Evolutionary conservation across 2,888 invertebrate species (phyloP).

Genomic region (Dexiosoma caninum): DNA sequence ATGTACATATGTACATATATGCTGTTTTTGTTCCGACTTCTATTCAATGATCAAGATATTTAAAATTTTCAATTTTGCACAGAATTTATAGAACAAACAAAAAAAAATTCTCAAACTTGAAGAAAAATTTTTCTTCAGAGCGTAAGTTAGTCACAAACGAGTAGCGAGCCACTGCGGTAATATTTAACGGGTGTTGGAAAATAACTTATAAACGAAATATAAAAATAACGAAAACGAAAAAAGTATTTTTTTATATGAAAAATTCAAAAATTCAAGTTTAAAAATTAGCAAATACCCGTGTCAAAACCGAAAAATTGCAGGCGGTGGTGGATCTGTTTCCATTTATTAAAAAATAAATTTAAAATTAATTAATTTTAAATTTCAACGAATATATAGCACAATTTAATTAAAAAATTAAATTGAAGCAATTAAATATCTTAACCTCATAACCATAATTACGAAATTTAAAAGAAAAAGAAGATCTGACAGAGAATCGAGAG

Average conservation of each 20-base stretch:
- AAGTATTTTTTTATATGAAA: slow-evolving; percentile 35
- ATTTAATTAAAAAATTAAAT: slow-evolving; percentile 9
- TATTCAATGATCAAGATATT: slow-evolving; percentile 64
- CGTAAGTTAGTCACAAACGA: slow-evolving; percentile 77
- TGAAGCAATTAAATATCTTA: slow-evolving; percentile 33
- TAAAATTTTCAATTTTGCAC: slow-evolving; percentile 60
- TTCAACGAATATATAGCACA: slow-evolving; percentile 47
- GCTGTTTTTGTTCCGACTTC: slow-evolving; percentile 26
- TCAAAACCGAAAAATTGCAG: slow-evolving; percentile 63
- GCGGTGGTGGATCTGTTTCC: slow-evolving; percentile 55
- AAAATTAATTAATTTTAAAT: slow-evolving; percentile 48
- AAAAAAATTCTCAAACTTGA: slow-evolving; percentile 60
- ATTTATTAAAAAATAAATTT: slow-evolving; percentile 33
- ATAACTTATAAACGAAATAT: slow-evolving; percentile 29
- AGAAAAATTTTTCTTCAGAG: slow-evolving; percentile 54
- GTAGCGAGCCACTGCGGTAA: slow-evolving; percentile 78
- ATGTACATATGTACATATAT: too few relatives aligned
- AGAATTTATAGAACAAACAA: slow-evolving; percentile 68
- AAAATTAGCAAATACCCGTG: slow-evolving; percentile 26
- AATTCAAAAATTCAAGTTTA: slow-evolving; percentile 52
- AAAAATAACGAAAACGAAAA: slow-evolving; percentile 55
- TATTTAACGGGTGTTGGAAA: slow-evolving; percentile 63
- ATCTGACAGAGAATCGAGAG: not conserved
- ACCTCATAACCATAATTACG: slow-evolving; percentile 58
- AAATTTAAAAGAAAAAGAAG: slow-evolving; percentile 27